phyloP scores from a whole-genome alignment of 2,888 invertebrate species.

The Metellina segmentata region DNA sequence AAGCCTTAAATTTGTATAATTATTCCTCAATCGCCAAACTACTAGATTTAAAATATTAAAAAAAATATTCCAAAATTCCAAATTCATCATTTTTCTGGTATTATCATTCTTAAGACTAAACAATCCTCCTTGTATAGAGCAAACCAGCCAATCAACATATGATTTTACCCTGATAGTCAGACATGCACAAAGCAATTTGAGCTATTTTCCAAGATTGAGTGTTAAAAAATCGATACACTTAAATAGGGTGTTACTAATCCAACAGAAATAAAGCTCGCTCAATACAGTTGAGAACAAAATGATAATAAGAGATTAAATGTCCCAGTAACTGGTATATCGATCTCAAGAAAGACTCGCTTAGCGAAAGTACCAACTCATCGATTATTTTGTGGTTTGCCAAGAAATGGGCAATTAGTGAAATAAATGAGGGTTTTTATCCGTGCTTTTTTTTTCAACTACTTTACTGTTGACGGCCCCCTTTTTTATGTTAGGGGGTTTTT shows the following conservation, averaged over 20 bases:
- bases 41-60: too few species aligned
- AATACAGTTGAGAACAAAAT: neutral
- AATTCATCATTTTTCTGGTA: too few species aligned
- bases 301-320: conserved; percentile 31
- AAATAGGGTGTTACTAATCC: conserved; percentile 9
- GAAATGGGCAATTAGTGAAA: conserved; percentile 62
- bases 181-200: neutral
- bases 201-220: neutral
- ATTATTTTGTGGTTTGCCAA: conserved; percentile 48
- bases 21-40: too few species aligned
- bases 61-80: too few species aligned
- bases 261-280: conserved; percentile 1
- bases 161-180: neutral
- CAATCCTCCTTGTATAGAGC: too few species aligned
- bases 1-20: too few species aligned
- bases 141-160: neutral
- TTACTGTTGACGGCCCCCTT: neutral
- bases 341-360: conserved; percentile 12
- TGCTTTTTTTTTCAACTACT: conserved; percentile 26
- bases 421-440: conserved; percentile 47
- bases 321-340: conserved; percentile 21
- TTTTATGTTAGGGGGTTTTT: neutral
- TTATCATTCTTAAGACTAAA: too few species aligned
- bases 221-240: neutral
- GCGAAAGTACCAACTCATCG: conserved; percentile 38